phyloP scores from a whole-genome alignment of 2,797 vertebrate genomes.

The Sebastes itinus region DNA sequence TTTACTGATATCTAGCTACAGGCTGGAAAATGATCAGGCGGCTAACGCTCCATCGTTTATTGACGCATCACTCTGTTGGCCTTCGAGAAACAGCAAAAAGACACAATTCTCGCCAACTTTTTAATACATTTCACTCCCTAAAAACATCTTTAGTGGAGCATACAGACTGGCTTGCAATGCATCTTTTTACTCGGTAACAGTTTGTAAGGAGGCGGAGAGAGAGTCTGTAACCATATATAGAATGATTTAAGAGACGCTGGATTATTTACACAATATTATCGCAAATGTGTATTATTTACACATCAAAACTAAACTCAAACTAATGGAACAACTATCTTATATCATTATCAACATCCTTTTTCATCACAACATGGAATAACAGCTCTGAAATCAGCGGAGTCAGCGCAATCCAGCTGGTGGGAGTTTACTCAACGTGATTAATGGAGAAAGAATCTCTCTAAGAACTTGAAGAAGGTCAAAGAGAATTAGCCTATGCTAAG shows the following conservation, averaged over 20 bases:
- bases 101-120: background rate
- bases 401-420: conserved; percentile 6
- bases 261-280: no score
- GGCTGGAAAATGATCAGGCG: no score
- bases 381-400: background rate
- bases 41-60: background rate
- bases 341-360: background rate
- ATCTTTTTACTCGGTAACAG: background rate
- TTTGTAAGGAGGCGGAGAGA: no score
- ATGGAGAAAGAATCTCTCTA: conserved; percentile 33
- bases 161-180: background rate
- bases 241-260: no score
- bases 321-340: background rate
- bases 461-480: conserved; percentile 51
- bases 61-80: background rate
- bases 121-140: background rate
- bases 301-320: background rate
- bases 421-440: conserved; percentile 38
- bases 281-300: background rate
- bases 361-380: conserved; percentile 1
- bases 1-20: no score
- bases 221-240: no score
- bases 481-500: conserved; percentile 52
- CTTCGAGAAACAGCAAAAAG: background rate
- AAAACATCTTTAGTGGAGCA: background rate